phyloP scores from a whole-genome alignment of 2,797 vertebrate genomes.

The Sebastes kiyomatsui region DNA sequence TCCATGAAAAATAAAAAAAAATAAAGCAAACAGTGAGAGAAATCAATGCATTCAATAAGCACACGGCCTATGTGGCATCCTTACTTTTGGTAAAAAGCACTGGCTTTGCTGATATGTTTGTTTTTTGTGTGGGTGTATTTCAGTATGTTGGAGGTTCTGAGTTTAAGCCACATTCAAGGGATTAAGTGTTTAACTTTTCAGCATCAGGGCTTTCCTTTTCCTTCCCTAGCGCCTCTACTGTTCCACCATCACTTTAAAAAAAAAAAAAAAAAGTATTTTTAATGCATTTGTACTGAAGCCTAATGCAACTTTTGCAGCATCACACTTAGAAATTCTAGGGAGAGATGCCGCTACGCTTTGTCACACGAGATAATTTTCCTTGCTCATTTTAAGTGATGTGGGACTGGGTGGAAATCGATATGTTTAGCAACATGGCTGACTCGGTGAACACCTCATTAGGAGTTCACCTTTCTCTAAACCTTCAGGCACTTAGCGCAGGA shows the following conservation, averaged over 20 bases:
- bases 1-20: background rate
- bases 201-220: background rate
- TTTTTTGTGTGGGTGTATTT: background rate
- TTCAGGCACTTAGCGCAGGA: conserved; percentile 36
- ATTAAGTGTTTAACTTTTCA: background rate
- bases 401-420: conserved; percentile 57
- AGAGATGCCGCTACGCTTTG: conserved; percentile 7
- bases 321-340: background rate
- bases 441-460: conserved; percentile 68
- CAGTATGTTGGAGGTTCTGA: background rate
- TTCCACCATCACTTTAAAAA: background rate
- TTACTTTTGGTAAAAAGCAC: background rate
- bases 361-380: conserved; percentile 38
- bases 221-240: background rate
- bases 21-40: background rate
- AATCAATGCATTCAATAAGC: background rate
- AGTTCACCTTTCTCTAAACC: conserved; percentile 60
- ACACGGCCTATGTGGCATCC: background rate
- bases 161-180: background rate
- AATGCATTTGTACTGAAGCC: background rate
- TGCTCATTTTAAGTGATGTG: conserved; percentile 45
- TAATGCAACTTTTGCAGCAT: background rate
- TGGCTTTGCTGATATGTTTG: background rate
- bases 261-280: background rate
- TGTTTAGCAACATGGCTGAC: conserved; percentile 57